phyloP scores from a whole-genome alignment of 2,888 invertebrate species.

The Drosophila recens region DNA sequence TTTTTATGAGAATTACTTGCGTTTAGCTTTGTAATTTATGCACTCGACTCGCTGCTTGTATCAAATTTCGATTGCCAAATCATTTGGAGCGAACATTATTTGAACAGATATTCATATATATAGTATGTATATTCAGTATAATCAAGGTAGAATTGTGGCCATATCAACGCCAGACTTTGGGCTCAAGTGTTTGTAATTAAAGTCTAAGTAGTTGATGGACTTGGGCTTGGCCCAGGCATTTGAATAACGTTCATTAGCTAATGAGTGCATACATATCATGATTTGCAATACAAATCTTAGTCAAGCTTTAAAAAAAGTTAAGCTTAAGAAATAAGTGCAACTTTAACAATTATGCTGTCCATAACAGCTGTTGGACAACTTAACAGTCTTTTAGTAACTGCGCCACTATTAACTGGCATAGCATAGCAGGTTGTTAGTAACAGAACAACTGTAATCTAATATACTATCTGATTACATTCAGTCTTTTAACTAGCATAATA shows the following conservation, averaged over 20 bases:
- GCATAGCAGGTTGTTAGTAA: neutral
- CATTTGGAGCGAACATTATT: slow-evolving; percentile 60
- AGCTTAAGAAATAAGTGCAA: too few species aligned
- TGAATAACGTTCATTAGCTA: slow-evolving; percentile 29
- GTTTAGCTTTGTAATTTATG: slow-evolving; percentile 60
- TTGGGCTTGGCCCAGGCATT: slow-evolving; percentile 50
- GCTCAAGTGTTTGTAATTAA: slow-evolving; percentile 43
- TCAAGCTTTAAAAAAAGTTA: neutral
- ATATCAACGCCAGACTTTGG: slow-evolving; percentile 19
- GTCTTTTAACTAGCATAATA: slow-evolving; percentile 1
- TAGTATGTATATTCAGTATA: slow-evolving; percentile 39
- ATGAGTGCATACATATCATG: slow-evolving; percentile 37
- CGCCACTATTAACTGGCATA: neutral
- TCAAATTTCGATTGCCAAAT: slow-evolving; percentile 74
- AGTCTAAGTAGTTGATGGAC: slow-evolving; percentile 43
- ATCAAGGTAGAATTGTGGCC: slow-evolving; percentile 62
- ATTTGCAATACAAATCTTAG: slow-evolving; percentile 9
- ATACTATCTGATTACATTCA: neutral
- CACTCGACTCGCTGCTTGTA: slow-evolving; percentile 53
- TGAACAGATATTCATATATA: slow-evolving; percentile 8
- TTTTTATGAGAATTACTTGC: slow-evolving; percentile 64
- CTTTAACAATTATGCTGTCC: too few species aligned
- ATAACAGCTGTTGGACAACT: too few species aligned
- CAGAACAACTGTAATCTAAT: neutral
- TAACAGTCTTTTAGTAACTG: neutral